Evolutionary conservation across 2,113 vertebrate species (phyloP).

Genomic region (Hippotragus niger): DNA sequence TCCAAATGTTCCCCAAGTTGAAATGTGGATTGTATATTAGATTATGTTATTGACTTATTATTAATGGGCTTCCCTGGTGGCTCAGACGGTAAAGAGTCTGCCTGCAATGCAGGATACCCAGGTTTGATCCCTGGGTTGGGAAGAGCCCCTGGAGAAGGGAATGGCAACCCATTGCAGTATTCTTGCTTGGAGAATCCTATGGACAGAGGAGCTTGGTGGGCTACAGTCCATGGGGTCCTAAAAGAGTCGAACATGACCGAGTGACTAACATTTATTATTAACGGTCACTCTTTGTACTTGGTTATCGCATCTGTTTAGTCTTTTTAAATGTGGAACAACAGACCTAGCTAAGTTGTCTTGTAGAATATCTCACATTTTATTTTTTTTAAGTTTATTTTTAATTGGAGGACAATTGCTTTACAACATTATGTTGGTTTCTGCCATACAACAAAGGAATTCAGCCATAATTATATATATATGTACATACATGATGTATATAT

Average conservation of each 20-base stretch:
- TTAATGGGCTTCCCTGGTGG: background rate
- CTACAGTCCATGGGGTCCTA: background rate
- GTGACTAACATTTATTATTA: background rate
- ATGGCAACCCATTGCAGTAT: background rate
- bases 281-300: background rate
- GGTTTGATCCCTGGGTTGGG: background rate
- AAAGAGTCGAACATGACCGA: background rate
- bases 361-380: background rate
- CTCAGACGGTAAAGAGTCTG: background rate
- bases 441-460: background rate
- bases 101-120: background rate
- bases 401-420: background rate
- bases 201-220: background rate
- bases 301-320: background rate
- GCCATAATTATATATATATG: background rate
- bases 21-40: background rate
- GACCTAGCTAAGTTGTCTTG: background rate
- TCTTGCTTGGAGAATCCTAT: background rate
- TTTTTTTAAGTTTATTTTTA: background rate
- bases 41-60: background rate
- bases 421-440: background rate
- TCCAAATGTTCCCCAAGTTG: background rate
- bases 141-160: background rate
- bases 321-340: background rate
- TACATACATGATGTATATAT: background rate